Evolutionary conservation across 1,140 invertebrate genomes (phyloP).

Genomic region (Diprion similis): DNA sequence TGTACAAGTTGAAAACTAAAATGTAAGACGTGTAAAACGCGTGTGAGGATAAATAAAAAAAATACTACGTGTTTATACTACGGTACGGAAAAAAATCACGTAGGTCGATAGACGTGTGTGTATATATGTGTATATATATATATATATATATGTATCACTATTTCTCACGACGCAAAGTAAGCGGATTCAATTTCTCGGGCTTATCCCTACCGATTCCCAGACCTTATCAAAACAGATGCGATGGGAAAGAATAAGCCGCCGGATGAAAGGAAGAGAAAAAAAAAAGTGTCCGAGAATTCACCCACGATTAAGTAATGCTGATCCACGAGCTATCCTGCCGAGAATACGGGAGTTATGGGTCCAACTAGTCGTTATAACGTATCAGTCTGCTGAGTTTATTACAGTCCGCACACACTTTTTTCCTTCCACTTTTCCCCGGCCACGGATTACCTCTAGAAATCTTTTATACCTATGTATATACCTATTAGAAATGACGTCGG

Average conservation of each 20-base stretch:
- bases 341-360: too few species aligned
- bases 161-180: background rate
- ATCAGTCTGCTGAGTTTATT: too few species aligned
- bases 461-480: too few species aligned
- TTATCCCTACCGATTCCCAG: background rate
- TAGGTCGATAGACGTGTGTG: background rate
- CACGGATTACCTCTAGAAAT: too few species aligned
- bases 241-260: background rate
- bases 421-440: too few species aligned
- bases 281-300: background rate
- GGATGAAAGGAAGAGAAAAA: background rate
- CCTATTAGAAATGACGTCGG: background rate
- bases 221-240: background rate
- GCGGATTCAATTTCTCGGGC: background rate
- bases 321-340: background rate
- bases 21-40: too few species aligned
- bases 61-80: too few species aligned
- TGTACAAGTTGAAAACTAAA: too few species aligned
- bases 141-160: background rate
- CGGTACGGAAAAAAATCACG: too few species aligned
- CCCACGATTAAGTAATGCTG: background rate
- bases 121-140: background rate
- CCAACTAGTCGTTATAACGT: too few species aligned
- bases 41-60: too few species aligned
- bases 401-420: too few species aligned